Evolutionary conservation across 2,113 vertebrate species (phyloP), one percentile per base, ranked within the genome.

Genomic region (Anoplopoma fimbria): DNA sequence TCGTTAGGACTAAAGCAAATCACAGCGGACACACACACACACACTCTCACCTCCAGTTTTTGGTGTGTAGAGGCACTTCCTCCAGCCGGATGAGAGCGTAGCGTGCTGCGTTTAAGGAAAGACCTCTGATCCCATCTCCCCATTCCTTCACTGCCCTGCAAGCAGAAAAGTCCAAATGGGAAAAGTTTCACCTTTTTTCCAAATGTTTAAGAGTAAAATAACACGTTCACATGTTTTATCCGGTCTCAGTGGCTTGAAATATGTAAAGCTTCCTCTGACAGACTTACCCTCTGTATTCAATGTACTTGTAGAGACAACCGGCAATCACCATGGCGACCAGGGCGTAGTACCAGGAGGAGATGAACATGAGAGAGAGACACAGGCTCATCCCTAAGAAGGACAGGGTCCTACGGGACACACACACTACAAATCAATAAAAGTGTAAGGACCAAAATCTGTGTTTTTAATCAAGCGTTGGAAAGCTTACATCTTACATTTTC

Each of bases 361-460:
- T 93, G 89, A 99, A 99, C 98, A 99, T 99, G 85, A 99, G 95
- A 25, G 98, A 97, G 34, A 99, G 94, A 92, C 97, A 97, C 69
- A 99, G 95, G 85, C 96, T 99, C 98, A 99, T 99, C 65, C 98
- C 98, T 81, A 99, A 91, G 93, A 99, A 99, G 53, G 98, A 99
- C 4, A 99, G 93, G 3, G 97, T 95, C 98, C 98, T 99, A 82
- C 65, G 89, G 83, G 77, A 77, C 4, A 69, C 38, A 63, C 2
- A 15, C 12, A n/a, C 19, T 19, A 36, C 13, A 38, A 6, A 31
- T n/a, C n/a, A 51, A 29, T 25, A 15, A 25, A 53, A 4, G 17
- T 34, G 45, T 47, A 27, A 34, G 10, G 21, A 47, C 23, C 5
- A 21, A 3, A 49, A 34, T 12, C 13, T 42, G 49, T 70, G 27